Evolutionary conservation across 2,797 vertebrate genomes (phyloP).

Genomic region (Myoxocephalus aenaeus): DNA sequence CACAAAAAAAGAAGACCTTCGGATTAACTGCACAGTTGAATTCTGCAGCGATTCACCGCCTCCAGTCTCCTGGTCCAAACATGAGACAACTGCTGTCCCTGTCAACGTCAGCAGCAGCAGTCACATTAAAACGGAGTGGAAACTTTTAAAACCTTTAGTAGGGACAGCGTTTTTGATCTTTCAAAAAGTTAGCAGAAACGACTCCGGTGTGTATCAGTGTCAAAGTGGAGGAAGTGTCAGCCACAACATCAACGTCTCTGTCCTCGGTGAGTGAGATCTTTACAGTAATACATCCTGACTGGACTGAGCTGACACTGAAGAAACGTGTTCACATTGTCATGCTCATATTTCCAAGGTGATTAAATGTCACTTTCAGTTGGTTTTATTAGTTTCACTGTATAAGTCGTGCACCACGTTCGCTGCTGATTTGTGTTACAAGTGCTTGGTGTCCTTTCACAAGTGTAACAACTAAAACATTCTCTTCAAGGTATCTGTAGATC

Average conservation of each 20-base stretch:
- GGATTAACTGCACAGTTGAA: conserved; percentile 18
- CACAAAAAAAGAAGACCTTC: neutral
- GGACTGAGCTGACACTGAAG: neutral
- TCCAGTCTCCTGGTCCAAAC: conserved; percentile 42
- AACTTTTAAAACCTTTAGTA: rapidly evolving
- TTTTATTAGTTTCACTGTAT: neutral
- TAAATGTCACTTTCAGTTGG: neutral
- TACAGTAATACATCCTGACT: neutral
- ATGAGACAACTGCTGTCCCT: rapidly evolving
- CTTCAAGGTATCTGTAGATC: neutral
- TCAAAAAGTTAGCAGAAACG: neutral
- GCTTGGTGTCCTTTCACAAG: neutral
- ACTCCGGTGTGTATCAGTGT: conserved; percentile 17
- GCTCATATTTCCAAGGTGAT: neutral
- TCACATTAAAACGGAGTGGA: conserved; percentile 1
- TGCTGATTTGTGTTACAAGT: neutral
- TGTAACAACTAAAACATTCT: neutral
- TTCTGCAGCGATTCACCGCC: conserved; percentile 14
- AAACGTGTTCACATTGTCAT: too few relatives aligned
- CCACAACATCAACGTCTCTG: conserved; percentile 21
- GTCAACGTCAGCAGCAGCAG: neutral
- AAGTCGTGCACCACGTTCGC: neutral
- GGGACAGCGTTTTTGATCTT: conserved; percentile 2
- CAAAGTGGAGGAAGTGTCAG: rapidly evolving
- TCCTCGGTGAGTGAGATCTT: conserved; percentile 44